Evolutionary conservation across 2,888 invertebrate species (phyloP).

Genomic region (Lithophane ornitopus): DNA sequence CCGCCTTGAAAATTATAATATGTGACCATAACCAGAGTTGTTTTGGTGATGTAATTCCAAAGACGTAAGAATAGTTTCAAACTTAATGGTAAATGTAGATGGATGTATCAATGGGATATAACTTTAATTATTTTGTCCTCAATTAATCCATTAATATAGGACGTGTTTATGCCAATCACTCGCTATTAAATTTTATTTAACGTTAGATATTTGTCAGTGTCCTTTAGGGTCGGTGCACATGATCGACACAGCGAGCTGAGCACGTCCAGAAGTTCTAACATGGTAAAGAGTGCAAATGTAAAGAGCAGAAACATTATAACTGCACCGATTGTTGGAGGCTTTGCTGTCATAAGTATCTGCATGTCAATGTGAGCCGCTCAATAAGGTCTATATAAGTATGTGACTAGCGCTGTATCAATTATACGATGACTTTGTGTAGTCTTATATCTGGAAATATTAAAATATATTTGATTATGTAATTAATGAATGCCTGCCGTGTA

Average conservation of each 20-base stretch:
- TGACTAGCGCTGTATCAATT: constrained; percentile 59
- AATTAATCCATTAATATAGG: constrained; percentile 66
- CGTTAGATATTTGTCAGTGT: constrained; percentile 64
- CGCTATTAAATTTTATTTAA: constrained; percentile 69
- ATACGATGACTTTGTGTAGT: constrained; percentile 77
- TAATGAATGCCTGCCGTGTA: constrained; percentile 79
- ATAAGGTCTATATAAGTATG: constrained; percentile 53
- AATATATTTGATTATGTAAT: constrained; percentile 66
- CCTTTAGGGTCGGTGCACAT: constrained; percentile 44
- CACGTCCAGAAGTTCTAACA: not conserved
- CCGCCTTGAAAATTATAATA: constrained; percentile 86
- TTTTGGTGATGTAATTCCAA: constrained; percentile 91
- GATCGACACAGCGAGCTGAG: not conserved
- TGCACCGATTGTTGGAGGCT: not conserved
- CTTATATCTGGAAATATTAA: constrained; percentile 67
- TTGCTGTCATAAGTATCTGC: not conserved
- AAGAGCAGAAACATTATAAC: not conserved
- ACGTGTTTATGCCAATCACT: constrained; percentile 71
- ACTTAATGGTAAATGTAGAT: constrained; percentile 79
- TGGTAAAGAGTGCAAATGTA: not conserved
- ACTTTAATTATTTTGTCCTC: constrained; percentile 62
- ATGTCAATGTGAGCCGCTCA: constrained; percentile 20
- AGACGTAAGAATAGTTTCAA: constrained; percentile 89
- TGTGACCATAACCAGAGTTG: constrained; percentile 89
- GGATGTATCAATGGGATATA: constrained; percentile 68